Evolutionary conservation across 1,140 invertebrate species (phyloP).

Genomic region (Drosophila micromelanica): DNA sequence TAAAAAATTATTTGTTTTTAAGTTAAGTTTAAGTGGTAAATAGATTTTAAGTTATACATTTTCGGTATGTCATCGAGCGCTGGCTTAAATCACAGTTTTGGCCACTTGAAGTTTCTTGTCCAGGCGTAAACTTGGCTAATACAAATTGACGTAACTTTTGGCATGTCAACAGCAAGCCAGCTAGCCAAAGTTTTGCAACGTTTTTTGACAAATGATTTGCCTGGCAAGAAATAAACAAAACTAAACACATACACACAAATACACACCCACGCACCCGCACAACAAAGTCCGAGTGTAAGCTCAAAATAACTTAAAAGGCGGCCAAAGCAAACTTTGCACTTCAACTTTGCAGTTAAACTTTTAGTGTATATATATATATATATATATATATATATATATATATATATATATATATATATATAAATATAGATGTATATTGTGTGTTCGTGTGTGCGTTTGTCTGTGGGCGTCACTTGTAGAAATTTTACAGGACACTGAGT

Average conservation of each 20-base stretch:
- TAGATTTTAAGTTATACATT: slow-evolving; percentile 20
- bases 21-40: slow-evolving; percentile 14
- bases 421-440: slow-evolving; percentile 1
- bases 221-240: slow-evolving; percentile 57
- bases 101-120: slow-evolving; percentile 43
- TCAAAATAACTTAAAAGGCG: slow-evolving; percentile 60
- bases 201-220: slow-evolving; percentile 83
- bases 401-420: neutral
- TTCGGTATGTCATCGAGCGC: slow-evolving; percentile 20
- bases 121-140: slow-evolving; percentile 72
- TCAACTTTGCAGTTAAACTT: slow-evolving; percentile 65
- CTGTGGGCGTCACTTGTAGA: slow-evolving; percentile 30
- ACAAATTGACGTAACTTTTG: slow-evolving; percentile 81
- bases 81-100: slow-evolving; percentile 30
- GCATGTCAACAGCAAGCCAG: slow-evolving; percentile 80
- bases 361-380: neutral
- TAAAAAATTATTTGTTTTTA: neutral
- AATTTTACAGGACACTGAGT: slow-evolving; percentile 80
- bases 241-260: slow-evolving; percentile 22
- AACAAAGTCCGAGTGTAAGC: slow-evolving; percentile 3
- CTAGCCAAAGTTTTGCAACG: slow-evolving; percentile 54
- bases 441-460: slow-evolving; percentile 19
- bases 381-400: neutral
- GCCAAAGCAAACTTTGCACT: slow-evolving; percentile 74
- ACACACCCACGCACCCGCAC: slow-evolving; percentile 1